phyloP scores from a whole-genome alignment of 2,888 invertebrate species.

The Buathra laborator region DNA sequence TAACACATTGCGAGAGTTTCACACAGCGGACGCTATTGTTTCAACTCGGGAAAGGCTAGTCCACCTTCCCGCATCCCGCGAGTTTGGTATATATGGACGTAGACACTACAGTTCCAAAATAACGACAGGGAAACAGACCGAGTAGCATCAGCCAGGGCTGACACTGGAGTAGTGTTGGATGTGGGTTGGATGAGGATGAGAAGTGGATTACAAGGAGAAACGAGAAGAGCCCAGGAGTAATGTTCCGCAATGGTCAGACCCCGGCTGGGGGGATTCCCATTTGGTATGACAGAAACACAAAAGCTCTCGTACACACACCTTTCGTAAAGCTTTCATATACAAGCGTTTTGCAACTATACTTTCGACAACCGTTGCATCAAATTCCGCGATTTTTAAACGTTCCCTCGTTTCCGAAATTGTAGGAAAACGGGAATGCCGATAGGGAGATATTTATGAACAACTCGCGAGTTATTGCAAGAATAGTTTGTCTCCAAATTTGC shows the following conservation, averaged over 20 bases:
- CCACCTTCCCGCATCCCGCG: not conserved
- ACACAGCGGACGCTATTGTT: slow-evolving; percentile 49
- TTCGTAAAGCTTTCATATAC: no score
- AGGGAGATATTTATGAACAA: no score
- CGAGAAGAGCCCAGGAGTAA: slow-evolving; percentile 21
- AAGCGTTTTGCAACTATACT: no score
- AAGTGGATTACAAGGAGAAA: slow-evolving; percentile 35
- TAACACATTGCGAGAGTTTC: slow-evolving; percentile 27
- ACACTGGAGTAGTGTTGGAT: slow-evolving; percentile 7
- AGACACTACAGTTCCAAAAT: slow-evolving; percentile 22
- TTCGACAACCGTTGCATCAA: no score
- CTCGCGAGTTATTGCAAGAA: no score
- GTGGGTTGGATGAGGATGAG: not conserved
- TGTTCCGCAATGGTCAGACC: slow-evolving; percentile 38
- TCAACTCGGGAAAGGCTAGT: slow-evolving; percentile 37
- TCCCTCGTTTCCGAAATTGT: no score
- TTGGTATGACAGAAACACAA: not conserved
- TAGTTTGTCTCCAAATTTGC: no score
- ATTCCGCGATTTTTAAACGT: no score
- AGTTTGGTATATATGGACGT: not conserved
- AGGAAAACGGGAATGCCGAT: no score
- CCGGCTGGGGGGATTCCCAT: not conserved
- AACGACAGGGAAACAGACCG: slow-evolving; percentile 40
- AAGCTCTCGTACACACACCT: no score
- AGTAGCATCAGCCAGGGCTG: slow-evolving; percentile 18